Base-by-base conservation (phyloP, 2,888 invertebrate genomes). In the Ecdyonurus torrentis region DNA sequence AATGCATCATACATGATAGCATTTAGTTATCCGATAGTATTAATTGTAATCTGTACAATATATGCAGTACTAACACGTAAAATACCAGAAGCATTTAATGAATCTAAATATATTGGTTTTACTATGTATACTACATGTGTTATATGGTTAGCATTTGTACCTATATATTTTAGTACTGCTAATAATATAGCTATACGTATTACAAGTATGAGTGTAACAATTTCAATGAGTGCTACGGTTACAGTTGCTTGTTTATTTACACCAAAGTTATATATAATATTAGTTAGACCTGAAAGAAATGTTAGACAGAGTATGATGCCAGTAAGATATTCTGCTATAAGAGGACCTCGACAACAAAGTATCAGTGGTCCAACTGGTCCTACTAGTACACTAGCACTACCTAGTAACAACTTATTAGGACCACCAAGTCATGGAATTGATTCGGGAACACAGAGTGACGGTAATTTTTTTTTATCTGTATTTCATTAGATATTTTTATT, bases 121-220 rank as follows among this genome's bases (percentile, higher is more conserved):
- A 96, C 97, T 23, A 98, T 99, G 98, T 99, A 95, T 78, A 96
- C 96, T 58, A 97, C 96, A 25, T 94, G 95, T 75, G 91, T 96
- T 67, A 95, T 97, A 73, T 98, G 98, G 98, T 78, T 95, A 67
- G 98, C 98, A 22, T 98, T 98, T 76, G 92, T 98, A 63, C 95
- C 97, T 3, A 82, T 98, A 61, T 97, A 97, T 78, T 96, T 97
- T 75, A 95, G 95, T 66, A 96, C 95, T 1, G 93, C 89, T 65
- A 91, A 87, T 72, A 92, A 94, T 77, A 91, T 94, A 66, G 89
- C 91, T 15, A 79, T 96, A 65, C 82, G 96, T 65, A 90, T 95
- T 73, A 94, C 92, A 69, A 93, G 93, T 74, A 92, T 96, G 90
- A 92, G 93, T 63, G 91, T 95, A 71, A 93, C 95, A 69, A 94